Percentiles rank a stretch among this genome's conserved stretches.
phyloP scores from a whole-genome alignment of 2,888 invertebrate genomes.

The Zeuzera pyrina region DNA sequence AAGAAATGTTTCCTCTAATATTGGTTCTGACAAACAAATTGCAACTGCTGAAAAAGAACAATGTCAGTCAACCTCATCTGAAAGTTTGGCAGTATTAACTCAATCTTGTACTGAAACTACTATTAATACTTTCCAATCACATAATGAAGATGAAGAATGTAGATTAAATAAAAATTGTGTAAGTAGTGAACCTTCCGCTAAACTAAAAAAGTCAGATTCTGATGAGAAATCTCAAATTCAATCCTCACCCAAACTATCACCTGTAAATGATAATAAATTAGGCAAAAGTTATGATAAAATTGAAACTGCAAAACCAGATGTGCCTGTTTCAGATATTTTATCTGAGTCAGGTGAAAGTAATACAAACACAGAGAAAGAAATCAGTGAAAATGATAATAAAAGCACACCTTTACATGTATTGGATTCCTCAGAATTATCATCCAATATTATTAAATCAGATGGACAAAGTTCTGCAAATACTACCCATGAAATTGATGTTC shows the following conservation, averaged over 20 bases:
- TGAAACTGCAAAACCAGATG: too few relatives aligned
- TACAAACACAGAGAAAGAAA: slow-evolving; percentile 4
- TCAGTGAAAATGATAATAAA: slow-evolving; percentile 5
- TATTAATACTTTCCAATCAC: too few relatives aligned
- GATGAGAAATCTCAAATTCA: too few relatives aligned
- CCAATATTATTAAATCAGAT: neutral
- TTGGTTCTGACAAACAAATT: slow-evolving; percentile 11
- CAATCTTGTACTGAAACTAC: slow-evolving; percentile 19
- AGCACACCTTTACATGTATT: slow-evolving; percentile 1
- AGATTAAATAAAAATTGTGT: slow-evolving; percentile 3
- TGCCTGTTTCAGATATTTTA: too few relatives aligned
- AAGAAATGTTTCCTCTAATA: slow-evolving; percentile 34
- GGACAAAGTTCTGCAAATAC: slow-evolving; percentile 1
- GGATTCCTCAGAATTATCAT: neutral
- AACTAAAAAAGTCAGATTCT: neutral
- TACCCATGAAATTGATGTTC: slow-evolving; percentile 1
- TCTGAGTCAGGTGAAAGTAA: slow-evolving; percentile 1
- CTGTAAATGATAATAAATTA: too few relatives aligned
- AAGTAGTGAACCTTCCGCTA: neutral
- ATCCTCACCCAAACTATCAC: too few relatives aligned
- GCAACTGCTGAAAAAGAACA: slow-evolving; percentile 25
- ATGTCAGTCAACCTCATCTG: slow-evolving; percentile 55
- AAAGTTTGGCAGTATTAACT: slow-evolving; percentile 20
- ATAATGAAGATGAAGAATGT: too few relatives aligned
- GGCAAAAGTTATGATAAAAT: too few relatives aligned